Evolutionary conservation across 37 sponge, comb jelly and placozoan genomes (phyloP), one percentile per base, ranked within the genome.

Genomic region (Spongia lamella): DNA sequence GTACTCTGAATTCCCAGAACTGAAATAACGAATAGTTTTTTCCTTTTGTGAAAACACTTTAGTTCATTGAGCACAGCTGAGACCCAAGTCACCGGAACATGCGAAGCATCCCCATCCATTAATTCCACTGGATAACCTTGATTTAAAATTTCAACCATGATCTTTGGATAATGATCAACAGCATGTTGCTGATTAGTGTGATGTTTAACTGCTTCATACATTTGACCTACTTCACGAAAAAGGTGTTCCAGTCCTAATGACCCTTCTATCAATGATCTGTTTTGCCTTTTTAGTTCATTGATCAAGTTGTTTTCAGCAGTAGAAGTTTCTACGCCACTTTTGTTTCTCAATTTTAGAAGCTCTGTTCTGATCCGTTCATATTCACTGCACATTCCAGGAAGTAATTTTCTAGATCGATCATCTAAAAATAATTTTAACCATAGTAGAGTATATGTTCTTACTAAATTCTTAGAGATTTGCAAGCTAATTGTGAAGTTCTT

Each of bases 51-150:
- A 16, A 24, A 38, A 24, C 58, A 7, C 15, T 33, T n/a, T 19
- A 70, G 21, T 56, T 59, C 15, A 26, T 80, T 38, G 29, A 80
- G 59, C 5, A 80, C 81, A 16, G 70, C 72, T 16, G 53, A 64
- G 1, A 80, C 61, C 81, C 81, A 80, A 1, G 5, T 29, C 20
- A 61, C 7, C 11, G 81, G 81, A 25, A 80, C 81, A 70, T 80
- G 71, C 25, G 81, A 47, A 58, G 63, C 81, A 66, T 79, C 79
- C 14, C 79, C 79, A 66, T 79, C 79, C 37, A 79, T 29, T 16
- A 79, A 33, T 43, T 79, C 79, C 1, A 79, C 30, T 9, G 79
- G 79, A 47, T 79, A 68, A 3, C 79, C 79, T 63, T 70, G 50
- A 80, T 49, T n/a, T 21, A 68, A 52, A 13, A 80, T 31, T 4